A percentile compares a stretch with the other conserved stretches of the same genome.
Conservation (phyloP, 2,113 vertebrate genomes). For the Sitta europaea region DNA sequence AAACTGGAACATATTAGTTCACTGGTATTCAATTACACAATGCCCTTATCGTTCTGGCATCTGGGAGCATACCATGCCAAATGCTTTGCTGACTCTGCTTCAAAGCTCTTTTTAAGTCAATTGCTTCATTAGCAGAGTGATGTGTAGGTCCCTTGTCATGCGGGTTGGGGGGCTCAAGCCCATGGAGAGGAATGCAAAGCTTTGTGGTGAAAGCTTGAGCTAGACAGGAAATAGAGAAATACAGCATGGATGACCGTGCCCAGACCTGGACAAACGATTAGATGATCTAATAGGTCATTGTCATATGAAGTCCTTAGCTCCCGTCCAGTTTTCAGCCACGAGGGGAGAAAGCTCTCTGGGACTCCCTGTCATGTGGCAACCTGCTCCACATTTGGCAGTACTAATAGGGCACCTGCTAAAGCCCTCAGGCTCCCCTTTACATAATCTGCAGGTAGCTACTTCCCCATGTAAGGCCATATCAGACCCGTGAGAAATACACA, state of each 20-base stretch:
- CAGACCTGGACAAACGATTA: not conserved
- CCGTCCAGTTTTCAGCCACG: not conserved
- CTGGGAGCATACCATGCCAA: not conserved
- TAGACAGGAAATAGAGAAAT: not conserved
- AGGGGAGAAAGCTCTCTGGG: not conserved
- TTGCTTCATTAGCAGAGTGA: not conserved
- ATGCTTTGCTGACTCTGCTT: conserved; percentile 3
- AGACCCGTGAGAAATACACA: not conserved
- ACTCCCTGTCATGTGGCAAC: not conserved
- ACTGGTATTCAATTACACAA: conserved; percentile 37
- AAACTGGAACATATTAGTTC: conserved; percentile 13
- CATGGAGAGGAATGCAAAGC: not conserved
- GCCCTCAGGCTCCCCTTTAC: not conserved
- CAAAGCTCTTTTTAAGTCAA: conserved; percentile 4
- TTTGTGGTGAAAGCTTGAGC: not conserved
- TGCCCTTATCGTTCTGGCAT: conserved; percentile 45
- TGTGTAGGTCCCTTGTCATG: not conserved
- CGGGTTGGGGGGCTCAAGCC: not conserved
- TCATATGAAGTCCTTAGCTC: not conserved
- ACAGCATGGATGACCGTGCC: not conserved
- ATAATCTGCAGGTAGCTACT: not conserved
- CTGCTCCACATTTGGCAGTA: not conserved
- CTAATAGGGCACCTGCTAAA: not conserved
- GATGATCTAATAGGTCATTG: conserved; percentile 35
- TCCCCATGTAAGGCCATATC: not conserved